Base-by-base conservation (phyloP, 92 coral and sea anemone species). In the Zoanthus sansibaricus region DNA sequence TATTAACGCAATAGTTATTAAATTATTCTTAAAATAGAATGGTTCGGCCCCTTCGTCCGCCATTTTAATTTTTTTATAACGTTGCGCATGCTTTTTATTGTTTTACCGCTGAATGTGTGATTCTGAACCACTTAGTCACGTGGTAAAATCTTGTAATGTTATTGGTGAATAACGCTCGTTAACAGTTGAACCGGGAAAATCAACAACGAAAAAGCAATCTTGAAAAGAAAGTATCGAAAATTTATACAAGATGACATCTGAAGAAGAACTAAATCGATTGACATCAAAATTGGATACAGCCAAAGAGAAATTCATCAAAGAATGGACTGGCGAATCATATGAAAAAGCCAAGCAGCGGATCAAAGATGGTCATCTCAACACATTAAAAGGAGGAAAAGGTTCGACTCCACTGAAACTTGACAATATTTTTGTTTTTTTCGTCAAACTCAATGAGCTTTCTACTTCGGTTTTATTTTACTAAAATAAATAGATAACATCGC, bases 311-410 rank as follows among this genome's bases (percentile, higher is more conserved):
- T 94, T 93, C 86, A 71, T 92, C 20, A 82, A 85, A 76, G 96
- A 96, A 52, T 96, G 98, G 98, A 95, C 93, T 16, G 98, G 98
- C 15, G 91, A 95, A 47, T 84, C 92, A 7, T 89, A 93, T 58
- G 86, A 83, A 58, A 79, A 82, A 51, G 76, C 93, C 32, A 78
- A 73, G 37, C 80, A 82, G 69, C 87, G 85, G 13, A 86, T 92
- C 56, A 88, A 89, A 18, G 86, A 86, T 13, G 75, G 77, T 55
- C 93, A 80, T 72, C 73, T 86, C 55, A 88, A 86, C 83, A 46
- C 55, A 49, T 31, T 94, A 71, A 71, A 82, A 46, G 72, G 79
- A 44, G 95, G 95, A 49, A 86, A 88, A 87, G 98, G 98, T 96
- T 79, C 37, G 49, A 68, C 58, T 4, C 18, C 47, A n/a, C 6